Base-by-base conservation (phyloP, 2,797 vertebrate species). In the Pangasius mekongensis region DNA sequence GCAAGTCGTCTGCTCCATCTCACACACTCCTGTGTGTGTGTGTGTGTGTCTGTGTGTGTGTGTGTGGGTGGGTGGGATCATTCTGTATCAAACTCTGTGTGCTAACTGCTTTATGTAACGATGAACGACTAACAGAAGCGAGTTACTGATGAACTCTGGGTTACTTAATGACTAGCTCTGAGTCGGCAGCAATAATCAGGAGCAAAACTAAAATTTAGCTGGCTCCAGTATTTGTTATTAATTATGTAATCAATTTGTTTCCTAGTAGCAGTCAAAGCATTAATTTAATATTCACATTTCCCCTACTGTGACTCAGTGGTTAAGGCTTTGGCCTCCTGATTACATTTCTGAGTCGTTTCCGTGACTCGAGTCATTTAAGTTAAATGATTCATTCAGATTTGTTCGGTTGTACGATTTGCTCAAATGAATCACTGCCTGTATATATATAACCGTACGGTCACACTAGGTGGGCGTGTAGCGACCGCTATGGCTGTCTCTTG, bases 1-100 rank as follows among this genome's bases (percentile, higher is more conserved):
- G 69, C 77, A 49, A 87, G 76, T 13, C 2, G 54, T 76, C 85
- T 77, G 87, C 30, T 91, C 76, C 60, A 56, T 69, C 71, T 85
- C 77, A 87, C 69, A 81, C 81, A 71, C 7, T 88, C 20, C 24
- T 67, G 62, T 52, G 24, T 10, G 62, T 52, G 24, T 10, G 27
- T 58, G 3, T 54, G 10, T 80, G n/a, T 10, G 27, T 58, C 1
- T 54, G 10, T 80, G n/a, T 24, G 78, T 36, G 43, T 1, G 73
- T 2, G 24, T 47, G 3, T 16, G 52, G 3, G 52, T 3, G 52
- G 14, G 14, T 16, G 14, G 43, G 52, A 30, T 52, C 11, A 22
- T 52, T 77, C 24, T 18, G 47, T 54, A 18, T 54, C 76, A 16
- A 4, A 9, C 27, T 9, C 0, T 56, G 14, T 33, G 8, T 36